Evolutionary conservation across 1,140 invertebrate species (phyloP), one percentile per base, ranked within the genome.

Genomic region (Megathymus violae): DNA sequence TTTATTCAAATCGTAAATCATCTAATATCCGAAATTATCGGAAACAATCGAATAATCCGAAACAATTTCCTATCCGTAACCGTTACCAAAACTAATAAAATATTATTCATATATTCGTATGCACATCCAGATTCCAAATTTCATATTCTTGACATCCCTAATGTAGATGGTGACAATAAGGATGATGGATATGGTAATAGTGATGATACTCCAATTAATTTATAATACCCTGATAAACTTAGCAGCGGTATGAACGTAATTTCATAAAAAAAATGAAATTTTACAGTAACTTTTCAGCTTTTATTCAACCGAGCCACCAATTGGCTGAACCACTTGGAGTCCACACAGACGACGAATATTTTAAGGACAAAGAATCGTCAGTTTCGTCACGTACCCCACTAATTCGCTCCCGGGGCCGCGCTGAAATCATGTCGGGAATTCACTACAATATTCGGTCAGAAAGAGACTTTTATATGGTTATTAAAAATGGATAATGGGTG

Each of bases 341-440:
- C 51, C 66, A 41, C 65, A 58, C 69, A 64, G 68, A 75, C 58
- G 64, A 59, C 61, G 71, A 82, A 76, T 82, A 80, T 76, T 84
- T 78, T 64, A 63, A 71, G 66, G 77, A 79, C 77, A 82, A 85
- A 85, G 83, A 84, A 84, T 76, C 52, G 38, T 63, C 51, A 89
- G 76, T 85, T 73, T 46, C 59, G 76, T 85, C 84, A 88, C 86
- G 85, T 87, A 76, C 41, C 56, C 69, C 64, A 78, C 82, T 87
- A 87, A 89, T 86, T 85, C 76, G 68, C 58, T 78, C 82, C 70
- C 71, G 50, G 72, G 78, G 64, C 62, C 36, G 46, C 44, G 71
- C 64, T 67, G 68, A 69, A 87, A 82, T 85, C 81, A 84, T 85
- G 81, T 60, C 74, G 54, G 62, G 80, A 82, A 84, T 87, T 74